Evolutionary conservation across 2,113 vertebrate genomes (phyloP), one percentile per base, ranked within the genome.

Genomic region (Planiliza haematocheilus): DNA sequence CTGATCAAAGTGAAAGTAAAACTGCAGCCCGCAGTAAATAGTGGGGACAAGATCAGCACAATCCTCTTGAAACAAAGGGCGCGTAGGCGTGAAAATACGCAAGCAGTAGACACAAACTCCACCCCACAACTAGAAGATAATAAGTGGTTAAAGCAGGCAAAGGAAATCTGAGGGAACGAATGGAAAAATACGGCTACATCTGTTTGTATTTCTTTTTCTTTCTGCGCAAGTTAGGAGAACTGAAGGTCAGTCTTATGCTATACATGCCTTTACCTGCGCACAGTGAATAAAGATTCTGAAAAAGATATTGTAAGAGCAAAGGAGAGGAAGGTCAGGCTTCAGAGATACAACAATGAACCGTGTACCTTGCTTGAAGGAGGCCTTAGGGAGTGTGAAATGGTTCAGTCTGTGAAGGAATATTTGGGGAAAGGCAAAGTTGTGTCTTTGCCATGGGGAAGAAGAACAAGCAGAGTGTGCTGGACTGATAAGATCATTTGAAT

Each of bases 1-100:
- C 60, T 78, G 82, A 89, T 88, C 79, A 79, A 87, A 87, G 77
- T 82, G 77, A 86, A 86, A 82, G 80, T 87, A 87, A 87, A 90
- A 90, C 63, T 86, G 84, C 86, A 88, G 73, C 82, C 71, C 43
- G 24, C 80, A 63, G 86, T 76, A 78, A 85, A 88, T 72, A 79
- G 81, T 65, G 81, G 79, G 78, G 76, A 86, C 73, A 70, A 57
- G 61, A 86, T 89, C 83, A 88, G 88, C 86, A 85, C 67, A 80
- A 74, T 85, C 57, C 59, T 62, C 52, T 70, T 79, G 56, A 80
- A 81, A 86, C 79, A 87, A 86, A 86, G 78, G 71, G 72, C 64
- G 79, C 49, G 79, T 79, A 79, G 79, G 86, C 84, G 83, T 88
- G 68, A 85, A 86, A 82, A 80, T 73, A 48, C 59, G 10, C 46